These are phyloP conservation scores for Cerceris ruficornis DNA, from an alignment of 2,888 invertebrate species.

Conservation along the genomic window DNA sequence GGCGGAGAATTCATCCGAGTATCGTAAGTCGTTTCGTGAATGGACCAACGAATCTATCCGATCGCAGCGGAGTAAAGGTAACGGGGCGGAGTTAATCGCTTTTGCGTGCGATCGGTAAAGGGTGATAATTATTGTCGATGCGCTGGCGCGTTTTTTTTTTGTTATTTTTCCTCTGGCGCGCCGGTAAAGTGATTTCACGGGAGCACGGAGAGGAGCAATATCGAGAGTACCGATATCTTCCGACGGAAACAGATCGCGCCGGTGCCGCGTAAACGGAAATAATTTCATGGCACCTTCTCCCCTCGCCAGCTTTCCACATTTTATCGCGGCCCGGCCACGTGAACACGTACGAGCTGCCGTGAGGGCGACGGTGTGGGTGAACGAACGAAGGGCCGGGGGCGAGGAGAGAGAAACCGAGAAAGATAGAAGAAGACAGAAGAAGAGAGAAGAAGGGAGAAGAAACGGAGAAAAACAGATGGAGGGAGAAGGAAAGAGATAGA, in stretches of 20 bases:
- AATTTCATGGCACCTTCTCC: conserved; percentile 38
- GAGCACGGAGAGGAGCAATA: neutral
- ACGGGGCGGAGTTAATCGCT: too few species aligned
- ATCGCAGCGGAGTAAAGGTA: neutral
- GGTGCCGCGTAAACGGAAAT: conserved; percentile 40
- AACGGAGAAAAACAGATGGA: neutral
- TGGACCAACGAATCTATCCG: neutral
- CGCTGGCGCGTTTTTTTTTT: too few species aligned
- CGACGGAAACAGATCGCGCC: conserved; percentile 15
- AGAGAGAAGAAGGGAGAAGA: conserved; percentile 12
- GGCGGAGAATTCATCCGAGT: conserved; percentile 46
- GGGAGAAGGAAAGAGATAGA: neutral
- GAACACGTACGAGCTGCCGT: neutral
- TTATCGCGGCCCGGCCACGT: conserved; percentile 38
- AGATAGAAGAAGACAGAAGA: neutral
- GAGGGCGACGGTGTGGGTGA: neutral
- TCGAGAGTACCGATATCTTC: conserved; percentile 27
- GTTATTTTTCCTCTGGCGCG: too few species aligned
- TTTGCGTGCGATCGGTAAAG: too few species aligned
- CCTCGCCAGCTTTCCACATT: conserved; percentile 24
- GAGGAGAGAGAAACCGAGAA: neutral
- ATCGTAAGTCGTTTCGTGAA: conserved; percentile 51
- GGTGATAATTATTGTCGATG: too few species aligned
- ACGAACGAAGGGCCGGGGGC: neutral
- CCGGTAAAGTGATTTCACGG: neutral